Evolutionary conservation across 2,797 vertebrate species (phyloP), one percentile per base, ranked within the genome.

Genomic region (Percopsis omiscomaycus): DNA sequence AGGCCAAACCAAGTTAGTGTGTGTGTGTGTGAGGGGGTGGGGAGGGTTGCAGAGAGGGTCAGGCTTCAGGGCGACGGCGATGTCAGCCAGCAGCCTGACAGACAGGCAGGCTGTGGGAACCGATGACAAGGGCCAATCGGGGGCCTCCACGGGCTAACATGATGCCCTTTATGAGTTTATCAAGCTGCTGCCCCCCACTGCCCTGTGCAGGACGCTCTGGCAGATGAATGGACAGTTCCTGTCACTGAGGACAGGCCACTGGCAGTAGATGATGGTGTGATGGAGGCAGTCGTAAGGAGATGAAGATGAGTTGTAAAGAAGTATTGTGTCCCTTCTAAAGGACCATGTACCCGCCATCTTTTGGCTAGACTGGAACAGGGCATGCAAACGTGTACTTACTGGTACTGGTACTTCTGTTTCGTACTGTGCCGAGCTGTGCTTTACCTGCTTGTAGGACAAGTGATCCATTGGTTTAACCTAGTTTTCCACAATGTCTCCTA

Each of bases 211-310:
- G 88, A 91, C 91, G 22, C 58, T 77, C 60, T 77, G 86, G 73
- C 69, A 82, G 57, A 87, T 90, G 85, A 92, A 92, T 91, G 88
- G 84, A 89, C 83, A 87, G 89, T 91, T 90, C 89, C 88, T 77
- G 86, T 77, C 85, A 79, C 69, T 84, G 77, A 77, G 59, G 75
- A 75, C 45, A 62, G 57, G 66, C 62, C 49, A 44, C 12, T 16
- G 63, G 66, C 68, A 63, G 59, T 52, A 57, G 30, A 74, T 49
- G 54, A 42, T 50, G 77, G 68, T 68, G 57, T 15, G 51, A 55
- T 37, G 53, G 62, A 58, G 42, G 58, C 27, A n/a, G 67, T 3
- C 9, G 29, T 49, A 37, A 57, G 8, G 55, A 0, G 22, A 32
- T 51, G 68, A 32, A 32, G 30, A 32, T 32, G 30, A 32, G 30